Evolutionary conservation across 1,140 invertebrate species (phyloP).

Genomic region (Copidosoma floridanum): DNA sequence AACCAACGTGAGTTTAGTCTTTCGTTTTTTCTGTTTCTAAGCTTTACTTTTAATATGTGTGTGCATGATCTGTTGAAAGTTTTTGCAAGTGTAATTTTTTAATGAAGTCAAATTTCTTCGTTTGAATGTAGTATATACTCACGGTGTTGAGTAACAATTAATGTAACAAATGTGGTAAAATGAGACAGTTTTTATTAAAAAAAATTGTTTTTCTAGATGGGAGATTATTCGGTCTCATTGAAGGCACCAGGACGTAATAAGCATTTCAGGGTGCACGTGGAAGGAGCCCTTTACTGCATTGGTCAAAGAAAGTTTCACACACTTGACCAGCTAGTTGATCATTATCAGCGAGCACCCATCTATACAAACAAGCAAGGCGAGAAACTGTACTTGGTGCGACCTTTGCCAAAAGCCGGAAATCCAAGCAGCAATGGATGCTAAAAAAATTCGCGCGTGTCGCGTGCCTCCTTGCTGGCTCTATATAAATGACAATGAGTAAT

Average conservation of each 20-base stretch:
- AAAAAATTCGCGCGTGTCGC: conserved; percentile 17
- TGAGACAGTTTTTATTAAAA: conserved; percentile 13
- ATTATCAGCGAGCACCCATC: conserved; percentile 98
- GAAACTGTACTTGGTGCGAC: conserved; percentile 87
- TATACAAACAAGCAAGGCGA: conserved; percentile 96
- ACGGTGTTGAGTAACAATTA: background rate
- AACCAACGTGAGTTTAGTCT: conserved; percentile 88
- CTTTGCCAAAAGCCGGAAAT: conserved; percentile 70
- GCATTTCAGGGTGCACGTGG: conserved; percentile 97
- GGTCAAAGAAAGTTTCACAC: conserved; percentile 96
- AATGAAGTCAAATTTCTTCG: no score
- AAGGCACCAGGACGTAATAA: conserved; percentile 98
- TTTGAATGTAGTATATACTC: no score
- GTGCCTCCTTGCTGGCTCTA: no score
- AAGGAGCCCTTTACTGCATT: conserved; percentile 91
- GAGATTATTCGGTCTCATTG: conserved; percentile 96
- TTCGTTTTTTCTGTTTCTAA: no score
- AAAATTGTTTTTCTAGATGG: conserved; percentile 75
- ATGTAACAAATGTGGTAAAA: no score
- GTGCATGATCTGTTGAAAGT: background rate
- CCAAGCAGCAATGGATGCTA: conserved; percentile 55
- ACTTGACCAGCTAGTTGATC: conserved; percentile 94
- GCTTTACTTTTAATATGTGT: no score
- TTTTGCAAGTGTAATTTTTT: no score
- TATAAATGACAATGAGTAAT: conserved; percentile 26